These are phyloP conservation scores for Drosophila virilis DNA, from an alignment of 1,140 invertebrate genomes.

Conservation along the genomic window DNA sequence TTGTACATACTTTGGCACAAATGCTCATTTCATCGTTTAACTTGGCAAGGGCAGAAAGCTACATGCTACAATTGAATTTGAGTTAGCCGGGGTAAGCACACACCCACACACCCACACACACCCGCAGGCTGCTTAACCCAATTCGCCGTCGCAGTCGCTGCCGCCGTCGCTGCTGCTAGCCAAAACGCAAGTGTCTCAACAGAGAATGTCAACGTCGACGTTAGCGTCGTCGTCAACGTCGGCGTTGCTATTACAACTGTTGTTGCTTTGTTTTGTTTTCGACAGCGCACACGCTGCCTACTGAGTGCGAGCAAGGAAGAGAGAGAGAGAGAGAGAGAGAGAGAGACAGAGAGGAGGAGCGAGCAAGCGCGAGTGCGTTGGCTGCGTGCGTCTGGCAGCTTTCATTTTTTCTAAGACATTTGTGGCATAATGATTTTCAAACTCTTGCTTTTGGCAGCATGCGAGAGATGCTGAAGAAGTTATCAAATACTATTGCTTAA, in stretches of 20 bases:
- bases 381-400: conserved; percentile 63
- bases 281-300: conserved; percentile 24
- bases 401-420: conserved; percentile 59
- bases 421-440: conserved; percentile 66
- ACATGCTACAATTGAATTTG: conserved; percentile 76
- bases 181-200: conserved; percentile 67
- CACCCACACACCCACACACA: conserved; percentile 30
- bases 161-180: conserved; percentile 6
- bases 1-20: conserved; percentile 57
- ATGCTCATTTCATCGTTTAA: conserved; percentile 79
- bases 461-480: conserved; percentile 48
- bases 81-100: conserved; percentile 64
- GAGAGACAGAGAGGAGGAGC: neutral
- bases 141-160: conserved; percentile 51
- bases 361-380: neutral
- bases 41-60: conserved; percentile 74
- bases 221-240: conserved; percentile 3
- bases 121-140: conserved; percentile 72
- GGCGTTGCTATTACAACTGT: conserved; percentile 13
- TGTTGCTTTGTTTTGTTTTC: conserved; percentile 57
- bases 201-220: conserved; percentile 20
- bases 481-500: neutral
- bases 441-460: conserved; percentile 33
- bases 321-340: neutral
- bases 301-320: neutral